Conservation (phyloP, 2,797 vertebrate species). For the Neolamprologus multifasciatus region DNA sequence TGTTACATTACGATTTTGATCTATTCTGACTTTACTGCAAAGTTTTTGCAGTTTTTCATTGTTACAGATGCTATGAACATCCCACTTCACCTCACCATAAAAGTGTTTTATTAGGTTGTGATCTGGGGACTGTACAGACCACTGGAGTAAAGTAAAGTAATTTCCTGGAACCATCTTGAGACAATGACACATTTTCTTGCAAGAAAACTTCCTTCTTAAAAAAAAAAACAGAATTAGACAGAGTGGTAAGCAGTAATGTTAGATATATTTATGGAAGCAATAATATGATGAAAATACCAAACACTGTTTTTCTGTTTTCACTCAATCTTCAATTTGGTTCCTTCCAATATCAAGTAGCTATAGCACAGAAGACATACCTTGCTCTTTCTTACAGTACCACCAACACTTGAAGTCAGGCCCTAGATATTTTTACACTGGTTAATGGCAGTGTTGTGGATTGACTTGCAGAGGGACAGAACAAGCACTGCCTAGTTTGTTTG, state of each 20-base stretch:
- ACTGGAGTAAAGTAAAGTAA: constrained; percentile 40
- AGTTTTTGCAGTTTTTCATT: constrained; percentile 10
- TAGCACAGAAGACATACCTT: background rate
- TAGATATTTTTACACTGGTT: background rate
- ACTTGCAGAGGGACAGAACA: background rate
- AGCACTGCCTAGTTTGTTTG: background rate
- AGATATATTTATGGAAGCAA: constrained; percentile 29
- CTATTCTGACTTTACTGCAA: constrained; percentile 4
- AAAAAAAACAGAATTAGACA: constrained; percentile 1
- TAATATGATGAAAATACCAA: background rate
- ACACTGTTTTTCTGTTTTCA: background rate
- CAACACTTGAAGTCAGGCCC: background rate
- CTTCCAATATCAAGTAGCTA: background rate
- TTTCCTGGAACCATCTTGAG: constrained; percentile 46
- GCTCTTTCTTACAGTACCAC: background rate
- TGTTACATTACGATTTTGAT: constrained; percentile 15
- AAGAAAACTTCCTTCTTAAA: background rate
- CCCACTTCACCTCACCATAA: constrained; percentile 20
- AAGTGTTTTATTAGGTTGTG: constrained; percentile 52
- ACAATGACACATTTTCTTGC: constrained; percentile 44
- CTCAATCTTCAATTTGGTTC: background rate
- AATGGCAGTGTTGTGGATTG: background rate
- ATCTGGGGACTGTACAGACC: constrained; percentile 29
- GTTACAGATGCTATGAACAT: constrained; percentile 9
- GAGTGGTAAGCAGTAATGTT: constrained; percentile 18